Conservation (phyloP, 2,797 vertebrate genomes). For the Anguilla megastoma region DNA sequence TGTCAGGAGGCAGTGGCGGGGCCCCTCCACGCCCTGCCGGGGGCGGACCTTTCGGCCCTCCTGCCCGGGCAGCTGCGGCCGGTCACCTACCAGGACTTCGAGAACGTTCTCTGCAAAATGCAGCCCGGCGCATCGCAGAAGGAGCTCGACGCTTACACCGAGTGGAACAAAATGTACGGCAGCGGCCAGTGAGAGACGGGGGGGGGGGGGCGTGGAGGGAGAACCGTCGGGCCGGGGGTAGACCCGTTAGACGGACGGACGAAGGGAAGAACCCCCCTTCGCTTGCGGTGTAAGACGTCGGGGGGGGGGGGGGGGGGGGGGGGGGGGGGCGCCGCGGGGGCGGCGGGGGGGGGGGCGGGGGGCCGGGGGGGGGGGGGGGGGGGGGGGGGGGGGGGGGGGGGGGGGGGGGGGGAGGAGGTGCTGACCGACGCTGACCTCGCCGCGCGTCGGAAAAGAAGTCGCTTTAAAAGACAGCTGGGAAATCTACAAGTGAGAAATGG, state of each 20-base stretch:
- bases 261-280: constrained; percentile 71
- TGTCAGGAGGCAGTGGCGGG: constrained; percentile 95
- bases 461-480: constrained; percentile 77
- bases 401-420: constrained; percentile 67
- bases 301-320: constrained; percentile 61
- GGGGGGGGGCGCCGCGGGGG: constrained; percentile 64
- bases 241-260: constrained; percentile 69
- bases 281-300: constrained; percentile 63
- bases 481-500: constrained; percentile 77
- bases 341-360: constrained; percentile 57
- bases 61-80: constrained; percentile 94
- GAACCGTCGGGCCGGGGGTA: constrained; percentile 74
- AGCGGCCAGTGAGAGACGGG: constrained; percentile 89
- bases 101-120: constrained; percentile 99
- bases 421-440: constrained; percentile 72
- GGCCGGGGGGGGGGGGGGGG: constrained; percentile 59
- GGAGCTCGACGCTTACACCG: constrained; percentile 97
- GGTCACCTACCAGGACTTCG: constrained; percentile 98
- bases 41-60: constrained; percentile 89
- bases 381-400: no score
- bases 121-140: constrained; percentile 99
- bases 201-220: constrained; percentile 2
- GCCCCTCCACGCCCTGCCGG: constrained; percentile 88
- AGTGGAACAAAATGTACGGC: constrained; percentile 99
- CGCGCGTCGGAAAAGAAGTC: constrained; percentile 76